Evolutionary conservation across 1,140 invertebrate species (phyloP).

Genomic region (Drosophila quadrilineata): DNA sequence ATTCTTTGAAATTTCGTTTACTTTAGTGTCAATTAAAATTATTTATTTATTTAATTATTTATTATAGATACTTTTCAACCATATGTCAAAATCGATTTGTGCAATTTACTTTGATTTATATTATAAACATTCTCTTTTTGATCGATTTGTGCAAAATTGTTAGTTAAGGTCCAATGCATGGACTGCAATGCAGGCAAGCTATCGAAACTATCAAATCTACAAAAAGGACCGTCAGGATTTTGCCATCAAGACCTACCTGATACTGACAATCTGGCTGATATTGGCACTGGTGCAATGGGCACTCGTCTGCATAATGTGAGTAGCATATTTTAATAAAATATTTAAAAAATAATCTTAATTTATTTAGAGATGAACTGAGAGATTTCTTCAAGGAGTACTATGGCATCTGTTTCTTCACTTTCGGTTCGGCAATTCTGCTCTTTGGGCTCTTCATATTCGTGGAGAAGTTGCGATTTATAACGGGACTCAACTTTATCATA

Average conservation of each 20-base stretch:
- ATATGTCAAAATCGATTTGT: too few species aligned
- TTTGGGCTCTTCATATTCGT: slow-evolving; percentile 38
- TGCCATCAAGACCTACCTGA: slow-evolving; percentile 15
- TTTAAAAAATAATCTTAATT: background rate
- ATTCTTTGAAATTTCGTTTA: too few species aligned
- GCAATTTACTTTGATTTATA: too few species aligned
- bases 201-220: slow-evolving; percentile 13
- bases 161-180: background rate
- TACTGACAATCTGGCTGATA: slow-evolving; percentile 31
- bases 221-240: slow-evolving; percentile 27
- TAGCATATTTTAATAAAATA: background rate
- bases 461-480: slow-evolving; percentile 37
- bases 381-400: background rate
- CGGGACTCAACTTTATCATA: slow-evolving; percentile 7
- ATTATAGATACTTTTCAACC: too few species aligned
- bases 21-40: too few species aligned
- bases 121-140: too few species aligned
- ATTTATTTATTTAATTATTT: too few species aligned
- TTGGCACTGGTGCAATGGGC: slow-evolving; percentile 42
- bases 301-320: slow-evolving; percentile 25
- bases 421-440: slow-evolving; percentile 13
- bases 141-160: too few species aligned
- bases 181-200: background rate
- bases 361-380: background rate
- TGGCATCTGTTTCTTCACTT: slow-evolving; percentile 22